Percentiles rank a stretch among this genome's conserved stretches.
phyloP scores from a whole-genome alignment of 30 jellyfish, hydroid and myxozoan species.

The Chrysaora quinquecirrha region DNA sequence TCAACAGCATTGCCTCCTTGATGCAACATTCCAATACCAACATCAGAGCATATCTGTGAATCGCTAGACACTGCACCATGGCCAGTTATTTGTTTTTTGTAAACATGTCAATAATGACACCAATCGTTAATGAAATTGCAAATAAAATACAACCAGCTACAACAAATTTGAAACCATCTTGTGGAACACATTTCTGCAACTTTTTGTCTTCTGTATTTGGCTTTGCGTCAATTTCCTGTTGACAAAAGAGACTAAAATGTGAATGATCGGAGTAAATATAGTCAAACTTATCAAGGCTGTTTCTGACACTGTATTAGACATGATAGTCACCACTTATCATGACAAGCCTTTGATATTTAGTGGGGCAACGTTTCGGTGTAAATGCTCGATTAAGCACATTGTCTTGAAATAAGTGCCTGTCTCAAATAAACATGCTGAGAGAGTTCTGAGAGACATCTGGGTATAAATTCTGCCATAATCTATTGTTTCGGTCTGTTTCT shows the following conservation, averaged over 20 bases:
- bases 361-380: too few relatives aligned
- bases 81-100: slow-evolving; percentile 62
- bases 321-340: too few relatives aligned
- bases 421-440: too few relatives aligned
- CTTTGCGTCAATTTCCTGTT: neutral
- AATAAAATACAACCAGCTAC: slow-evolving; percentile 77
- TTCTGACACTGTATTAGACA: too few relatives aligned
- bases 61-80: slow-evolving; percentile 85
- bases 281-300: neutral
- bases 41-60: slow-evolving; percentile 57
- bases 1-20: slow-evolving; percentile 71
- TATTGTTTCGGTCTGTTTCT: too few relatives aligned
- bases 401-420: too few relatives aligned
- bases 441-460: too few relatives aligned
- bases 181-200: slow-evolving; percentile 22
- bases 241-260: too few relatives aligned
- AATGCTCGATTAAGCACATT: neutral
- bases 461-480: too few relatives aligned
- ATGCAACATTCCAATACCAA: slow-evolving; percentile 48
- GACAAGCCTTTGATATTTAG: too few relatives aligned
- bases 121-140: slow-evolving; percentile 65
- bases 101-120: slow-evolving; percentile 60
- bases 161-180: slow-evolving; percentile 74
- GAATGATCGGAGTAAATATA: neutral
- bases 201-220: slow-evolving; percentile 8